Conservation (phyloP, 2,113 vertebrate species). For the Oxyruncus cristatus region DNA sequence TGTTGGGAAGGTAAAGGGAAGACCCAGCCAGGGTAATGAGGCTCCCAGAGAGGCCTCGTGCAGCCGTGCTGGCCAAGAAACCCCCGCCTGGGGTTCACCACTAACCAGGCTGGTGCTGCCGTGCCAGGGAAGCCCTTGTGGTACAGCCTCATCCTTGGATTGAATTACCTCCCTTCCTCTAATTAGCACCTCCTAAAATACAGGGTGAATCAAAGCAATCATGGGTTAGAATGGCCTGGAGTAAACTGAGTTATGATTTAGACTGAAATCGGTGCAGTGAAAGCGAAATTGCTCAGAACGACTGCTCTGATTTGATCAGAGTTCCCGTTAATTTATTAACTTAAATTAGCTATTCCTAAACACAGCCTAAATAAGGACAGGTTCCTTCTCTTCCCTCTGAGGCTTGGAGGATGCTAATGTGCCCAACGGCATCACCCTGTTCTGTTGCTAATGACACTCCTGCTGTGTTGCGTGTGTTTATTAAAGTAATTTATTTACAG, state of each 20-base stretch:
- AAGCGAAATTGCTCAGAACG: background rate
- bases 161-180: slow-evolving; percentile 12
- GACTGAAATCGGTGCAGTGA: background rate
- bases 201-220: background rate
- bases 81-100: background rate
- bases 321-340: background rate
- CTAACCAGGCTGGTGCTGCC: background rate
- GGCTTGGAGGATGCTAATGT: background rate
- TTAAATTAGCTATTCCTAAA: background rate
- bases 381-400: background rate
- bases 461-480: background rate
- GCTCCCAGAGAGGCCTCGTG: fast-evolving
- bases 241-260: background rate
- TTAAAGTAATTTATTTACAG: background rate
- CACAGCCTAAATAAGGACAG: background rate
- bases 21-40: background rate
- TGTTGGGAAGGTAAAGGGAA: background rate
- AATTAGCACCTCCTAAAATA: slow-evolving; percentile 21
- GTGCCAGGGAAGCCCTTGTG: background rate
- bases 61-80: background rate
- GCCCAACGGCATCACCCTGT: background rate
- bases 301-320: background rate
- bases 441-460: background rate
- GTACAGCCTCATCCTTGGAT: background rate
- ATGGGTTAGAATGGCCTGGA: background rate